phyloP scores from a whole-genome alignment of 2,888 invertebrate genomes.

The Perithous albicinctus region DNA sequence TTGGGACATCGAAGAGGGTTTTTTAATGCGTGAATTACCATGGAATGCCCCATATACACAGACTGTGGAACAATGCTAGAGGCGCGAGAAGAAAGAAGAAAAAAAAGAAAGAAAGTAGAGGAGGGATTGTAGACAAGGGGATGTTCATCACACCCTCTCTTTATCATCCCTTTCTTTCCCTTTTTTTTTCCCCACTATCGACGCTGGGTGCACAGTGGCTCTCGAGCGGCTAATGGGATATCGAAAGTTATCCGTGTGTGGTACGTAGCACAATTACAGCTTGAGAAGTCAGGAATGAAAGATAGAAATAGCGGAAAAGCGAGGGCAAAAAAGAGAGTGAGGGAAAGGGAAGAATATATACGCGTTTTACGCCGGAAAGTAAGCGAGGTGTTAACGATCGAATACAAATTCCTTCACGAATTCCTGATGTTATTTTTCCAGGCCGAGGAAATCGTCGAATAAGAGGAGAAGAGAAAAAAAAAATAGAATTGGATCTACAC shows the following conservation, averaged over 20 bases:
- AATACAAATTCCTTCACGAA: constrained; percentile 37
- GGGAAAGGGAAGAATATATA: not conserved
- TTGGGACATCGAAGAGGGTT: no score
- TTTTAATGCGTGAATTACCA: no score
- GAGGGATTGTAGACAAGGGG: constrained; percentile 52
- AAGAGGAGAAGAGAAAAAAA: not conserved
- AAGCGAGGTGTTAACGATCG: constrained; percentile 35
- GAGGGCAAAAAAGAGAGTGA: constrained; percentile 1
- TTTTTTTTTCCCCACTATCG: constrained; percentile 1
- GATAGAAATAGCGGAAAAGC: constrained; percentile 28
- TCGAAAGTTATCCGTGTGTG: constrained; percentile 36
- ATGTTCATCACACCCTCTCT: constrained; percentile 49
- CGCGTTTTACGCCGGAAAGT: constrained; percentile 12
- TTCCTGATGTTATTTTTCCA: constrained; percentile 38
- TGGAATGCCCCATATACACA: no score
- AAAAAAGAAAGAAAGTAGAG: constrained; percentile 21
- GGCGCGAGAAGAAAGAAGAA: constrained; percentile 16
- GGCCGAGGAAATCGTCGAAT: not conserved
- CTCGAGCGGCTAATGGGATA: constrained; percentile 50
- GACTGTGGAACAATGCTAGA: constrained; percentile 33
- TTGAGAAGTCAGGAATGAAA: constrained; percentile 35
- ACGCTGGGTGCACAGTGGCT: constrained; percentile 10
- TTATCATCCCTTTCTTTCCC: constrained; percentile 56
- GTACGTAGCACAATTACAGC: constrained; percentile 15
- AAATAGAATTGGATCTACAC: not conserved